phyloP scores from a whole-genome alignment of 30 jellyfish, hydroid and myxozoan species.

The Sanderia malayensis region DNA sequence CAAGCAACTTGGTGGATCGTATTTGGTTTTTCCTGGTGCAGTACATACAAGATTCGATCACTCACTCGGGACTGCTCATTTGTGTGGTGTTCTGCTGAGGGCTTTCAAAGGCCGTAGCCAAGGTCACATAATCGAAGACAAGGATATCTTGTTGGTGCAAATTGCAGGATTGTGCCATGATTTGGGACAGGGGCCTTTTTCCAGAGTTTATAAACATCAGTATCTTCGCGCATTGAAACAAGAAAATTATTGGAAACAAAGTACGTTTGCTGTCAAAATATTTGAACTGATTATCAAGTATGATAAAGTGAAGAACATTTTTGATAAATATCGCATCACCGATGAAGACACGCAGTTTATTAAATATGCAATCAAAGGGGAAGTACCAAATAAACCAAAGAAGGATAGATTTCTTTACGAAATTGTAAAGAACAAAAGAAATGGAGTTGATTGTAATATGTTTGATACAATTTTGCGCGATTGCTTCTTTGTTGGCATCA shows the following conservation, averaged over 20 bases:
- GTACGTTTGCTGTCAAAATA: slow-evolving; percentile 16
- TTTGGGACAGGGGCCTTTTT: slow-evolving; percentile 73
- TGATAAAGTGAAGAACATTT: slow-evolving; percentile 3
- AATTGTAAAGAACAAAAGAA: slow-evolving; percentile 35
- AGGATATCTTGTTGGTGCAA: slow-evolving; percentile 4
- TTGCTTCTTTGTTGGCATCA: slow-evolving; percentile 33
- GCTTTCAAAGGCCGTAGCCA: slow-evolving; percentile 27
- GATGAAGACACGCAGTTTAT: slow-evolving; percentile 38
- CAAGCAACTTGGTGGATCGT: slow-evolving; percentile 59
- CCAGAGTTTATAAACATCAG: slow-evolving; percentile 38
- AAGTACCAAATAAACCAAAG: slow-evolving; percentile 12
- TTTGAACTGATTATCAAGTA: slow-evolving; percentile 16
- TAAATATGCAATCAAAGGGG: slow-evolving; percentile 34
- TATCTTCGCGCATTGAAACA: slow-evolving; percentile 22
- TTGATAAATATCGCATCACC: slow-evolving; percentile 3
- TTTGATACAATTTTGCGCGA: slow-evolving; percentile 57
- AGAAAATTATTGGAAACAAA: slow-evolving; percentile 51
- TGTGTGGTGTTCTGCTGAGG: slow-evolving; percentile 25
- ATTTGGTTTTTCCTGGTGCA: slow-evolving; percentile 46
- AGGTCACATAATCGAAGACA: slow-evolving; percentile 1
- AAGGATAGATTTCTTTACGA: slow-evolving; percentile 41
- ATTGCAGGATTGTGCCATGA: slow-evolving; percentile 63
- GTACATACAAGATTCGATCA: slow-evolving; percentile 64
- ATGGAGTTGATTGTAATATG: slow-evolving; percentile 54
- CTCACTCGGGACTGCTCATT: slow-evolving; percentile 51